Evolutionary conservation across 2,113 vertebrate genomes (phyloP).

Genomic region (Ascaphus truei): DNA sequence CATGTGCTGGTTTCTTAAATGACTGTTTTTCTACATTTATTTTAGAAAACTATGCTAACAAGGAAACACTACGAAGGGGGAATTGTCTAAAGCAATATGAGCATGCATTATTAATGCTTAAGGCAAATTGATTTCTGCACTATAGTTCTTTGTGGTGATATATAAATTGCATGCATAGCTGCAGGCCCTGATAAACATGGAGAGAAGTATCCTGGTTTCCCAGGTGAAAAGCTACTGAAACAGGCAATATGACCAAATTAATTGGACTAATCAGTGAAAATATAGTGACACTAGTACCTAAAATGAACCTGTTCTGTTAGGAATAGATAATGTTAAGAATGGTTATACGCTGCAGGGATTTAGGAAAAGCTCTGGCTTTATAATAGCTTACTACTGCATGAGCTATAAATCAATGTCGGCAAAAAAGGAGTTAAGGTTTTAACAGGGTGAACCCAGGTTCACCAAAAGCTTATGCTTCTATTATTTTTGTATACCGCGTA

Average conservation of each 20-base stretch:
- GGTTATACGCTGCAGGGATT: constrained; percentile 1
- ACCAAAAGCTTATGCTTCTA: too few relatives aligned
- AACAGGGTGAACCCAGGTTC: neutral
- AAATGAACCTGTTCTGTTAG: neutral
- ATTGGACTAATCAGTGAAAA: constrained; percentile 24
- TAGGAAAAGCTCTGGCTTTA: neutral
- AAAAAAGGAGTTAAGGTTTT: neutral
- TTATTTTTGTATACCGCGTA: neutral
- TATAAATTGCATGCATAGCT: constrained; percentile 28
- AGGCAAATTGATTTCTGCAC: constrained; percentile 40
- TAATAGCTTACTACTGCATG: neutral
- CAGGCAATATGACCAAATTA: constrained; percentile 1
- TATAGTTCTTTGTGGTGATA: constrained; percentile 36
- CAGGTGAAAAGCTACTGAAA: constrained; percentile 30
- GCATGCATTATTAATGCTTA: constrained; percentile 38
- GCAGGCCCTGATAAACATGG: constrained; percentile 34
- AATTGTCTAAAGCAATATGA: constrained; percentile 26
- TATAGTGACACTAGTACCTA: neutral
- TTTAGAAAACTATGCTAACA: constrained; percentile 39
- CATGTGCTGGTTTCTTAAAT: constrained; percentile 10
- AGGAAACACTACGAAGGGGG: constrained; percentile 9
- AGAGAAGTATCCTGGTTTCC: constrained; percentile 23
- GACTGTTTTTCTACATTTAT: neutral
- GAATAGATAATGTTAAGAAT: neutral
- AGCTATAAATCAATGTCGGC: neutral